These are phyloP conservation scores for Elgonia sp. DNA, from an alignment of 2,888 invertebrate genomes.

Conservation along the genomic window DNA sequence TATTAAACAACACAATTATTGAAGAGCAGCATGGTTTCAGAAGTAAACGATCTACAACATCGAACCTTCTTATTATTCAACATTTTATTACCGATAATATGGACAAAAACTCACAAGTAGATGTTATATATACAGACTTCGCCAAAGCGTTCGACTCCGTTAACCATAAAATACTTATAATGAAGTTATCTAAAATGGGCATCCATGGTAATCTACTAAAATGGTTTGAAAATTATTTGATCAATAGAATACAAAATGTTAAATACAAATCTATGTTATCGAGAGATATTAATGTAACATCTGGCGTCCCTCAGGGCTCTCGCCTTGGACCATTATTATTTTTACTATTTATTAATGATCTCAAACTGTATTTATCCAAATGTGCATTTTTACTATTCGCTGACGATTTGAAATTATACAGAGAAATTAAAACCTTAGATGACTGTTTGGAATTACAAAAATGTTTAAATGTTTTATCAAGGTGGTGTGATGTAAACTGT, in stretches of 20 bases:
- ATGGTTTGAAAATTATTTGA: background rate
- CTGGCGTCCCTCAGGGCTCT: conserved; percentile 4
- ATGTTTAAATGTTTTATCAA: background rate
- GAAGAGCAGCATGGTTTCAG: no score
- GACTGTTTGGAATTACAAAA: background rate
- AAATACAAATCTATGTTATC: background rate
- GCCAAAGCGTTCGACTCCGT: conserved; percentile 13
- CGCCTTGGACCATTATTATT: conserved; percentile 9
- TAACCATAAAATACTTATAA: background rate
- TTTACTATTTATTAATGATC: conserved; percentile 3
- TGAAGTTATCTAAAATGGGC: background rate
- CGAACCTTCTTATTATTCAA: no score
- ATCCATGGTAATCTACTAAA: background rate
- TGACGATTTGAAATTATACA: conserved; percentile 1
- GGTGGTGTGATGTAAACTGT: background rate
- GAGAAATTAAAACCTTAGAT: background rate
- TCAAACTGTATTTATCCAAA: background rate
- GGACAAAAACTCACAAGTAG: no score
- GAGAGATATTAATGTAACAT: background rate
- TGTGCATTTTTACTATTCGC: conserved; percentile 12
- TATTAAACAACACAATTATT: no score
- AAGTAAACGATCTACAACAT: no score
- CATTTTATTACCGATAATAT: no score
- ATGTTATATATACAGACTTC: background rate
- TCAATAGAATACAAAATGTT: background rate